phyloP scores from a whole-genome alignment of 2,797 vertebrate species.

The Coracias cyanogaster region DNA sequence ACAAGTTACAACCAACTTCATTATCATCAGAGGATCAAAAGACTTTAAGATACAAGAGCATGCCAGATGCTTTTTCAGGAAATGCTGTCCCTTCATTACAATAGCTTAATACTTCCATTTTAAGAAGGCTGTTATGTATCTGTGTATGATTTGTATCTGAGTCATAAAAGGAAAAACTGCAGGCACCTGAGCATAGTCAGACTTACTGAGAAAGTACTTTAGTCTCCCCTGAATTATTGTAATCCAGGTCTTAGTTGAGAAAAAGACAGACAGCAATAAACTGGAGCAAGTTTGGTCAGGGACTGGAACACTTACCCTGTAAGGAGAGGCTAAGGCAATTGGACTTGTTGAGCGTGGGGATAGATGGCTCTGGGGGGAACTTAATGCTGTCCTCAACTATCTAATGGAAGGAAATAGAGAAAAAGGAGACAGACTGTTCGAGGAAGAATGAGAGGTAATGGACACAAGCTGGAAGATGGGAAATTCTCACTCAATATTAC shows the following conservation, averaged over 20 bases:
- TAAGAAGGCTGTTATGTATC: neutral
- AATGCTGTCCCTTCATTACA: neutral
- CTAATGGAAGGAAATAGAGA: neutral
- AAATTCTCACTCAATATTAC: neutral
- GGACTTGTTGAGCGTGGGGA: neutral
- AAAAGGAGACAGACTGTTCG: neutral
- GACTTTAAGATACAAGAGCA: conserved; percentile 40
- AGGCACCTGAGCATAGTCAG: neutral
- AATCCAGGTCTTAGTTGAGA: neutral
- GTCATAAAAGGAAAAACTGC: neutral
- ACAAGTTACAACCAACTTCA: conserved; percentile 27
- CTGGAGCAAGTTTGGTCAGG: neutral
- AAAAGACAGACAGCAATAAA: neutral
- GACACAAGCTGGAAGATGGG: neutral
- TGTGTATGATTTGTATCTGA: neutral
- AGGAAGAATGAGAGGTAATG: neutral
- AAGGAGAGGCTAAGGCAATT: neutral
- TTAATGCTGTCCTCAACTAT: neutral
- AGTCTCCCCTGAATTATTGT: neutral
- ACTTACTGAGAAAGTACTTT: neutral
- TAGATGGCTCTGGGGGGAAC: accelerated
- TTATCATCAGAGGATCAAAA: conserved; percentile 55
- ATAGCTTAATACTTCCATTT: conserved; percentile 5
- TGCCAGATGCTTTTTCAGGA: neutral
- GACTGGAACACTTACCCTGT: neutral